Evolutionary conservation across 2,888 invertebrate species (phyloP).

Genomic region (Pegoplata infirma): DNA sequence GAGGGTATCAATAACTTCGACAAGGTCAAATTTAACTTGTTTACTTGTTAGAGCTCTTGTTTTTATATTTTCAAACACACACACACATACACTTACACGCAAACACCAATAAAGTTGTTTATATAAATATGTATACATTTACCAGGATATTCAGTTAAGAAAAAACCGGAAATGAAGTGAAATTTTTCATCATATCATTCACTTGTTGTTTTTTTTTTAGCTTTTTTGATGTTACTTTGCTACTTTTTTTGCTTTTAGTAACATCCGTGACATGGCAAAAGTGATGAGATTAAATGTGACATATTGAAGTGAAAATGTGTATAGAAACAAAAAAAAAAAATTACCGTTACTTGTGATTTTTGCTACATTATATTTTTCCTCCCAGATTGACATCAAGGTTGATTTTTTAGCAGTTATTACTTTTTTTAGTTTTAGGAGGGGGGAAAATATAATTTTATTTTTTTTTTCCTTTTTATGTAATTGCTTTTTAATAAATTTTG

Average conservation of each 20-base stretch:
- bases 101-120: background rate
- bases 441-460: background rate
- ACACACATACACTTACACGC: no score
- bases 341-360: background rate
- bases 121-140: no score
- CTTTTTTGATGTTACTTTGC: no score
- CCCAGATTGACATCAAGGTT: constrained; percentile 16
- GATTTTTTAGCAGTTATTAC: background rate
- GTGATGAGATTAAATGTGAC: constrained; percentile 40
- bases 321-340: background rate
- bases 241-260: background rate
- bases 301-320: constrained; percentile 34
- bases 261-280: constrained; percentile 10
- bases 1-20: no score
- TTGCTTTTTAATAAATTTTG: background rate
- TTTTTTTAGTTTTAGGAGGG: background rate
- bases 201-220: no score
- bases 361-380: no score
- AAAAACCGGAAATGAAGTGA: constrained; percentile 31
- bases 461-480: background rate
- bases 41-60: background rate
- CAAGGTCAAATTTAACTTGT: no score
- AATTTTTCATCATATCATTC: constrained; percentile 14
- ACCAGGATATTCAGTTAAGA: constrained; percentile 33
- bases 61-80: background rate